These are phyloP conservation scores for Cryptoprocta ferox DNA, from an alignment of 2,797 vertebrate species.

Conservation along the genomic window DNA sequence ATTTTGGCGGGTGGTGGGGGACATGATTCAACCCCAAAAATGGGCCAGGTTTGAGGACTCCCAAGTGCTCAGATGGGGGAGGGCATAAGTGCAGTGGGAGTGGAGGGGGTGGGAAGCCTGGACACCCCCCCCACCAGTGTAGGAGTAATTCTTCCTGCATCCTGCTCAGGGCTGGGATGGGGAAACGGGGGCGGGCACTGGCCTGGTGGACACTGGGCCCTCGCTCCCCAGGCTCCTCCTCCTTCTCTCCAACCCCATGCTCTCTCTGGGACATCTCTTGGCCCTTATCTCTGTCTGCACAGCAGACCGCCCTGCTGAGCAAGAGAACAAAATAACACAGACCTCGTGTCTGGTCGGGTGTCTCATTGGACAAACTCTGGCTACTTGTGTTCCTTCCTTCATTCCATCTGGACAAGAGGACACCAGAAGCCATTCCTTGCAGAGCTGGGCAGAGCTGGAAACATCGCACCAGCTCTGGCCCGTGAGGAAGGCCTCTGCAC, in stretches of 20 bases:
- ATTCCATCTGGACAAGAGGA: background rate
- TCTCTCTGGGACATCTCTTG: background rate
- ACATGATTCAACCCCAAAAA: background rate
- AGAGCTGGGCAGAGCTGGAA: background rate
- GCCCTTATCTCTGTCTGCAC: background rate
- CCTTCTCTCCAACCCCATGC: background rate
- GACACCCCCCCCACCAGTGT: no score
- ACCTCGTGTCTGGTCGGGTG: background rate
- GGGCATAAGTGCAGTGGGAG: no score
- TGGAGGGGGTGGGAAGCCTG: no score
- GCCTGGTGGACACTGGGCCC: background rate
- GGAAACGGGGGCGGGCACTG: background rate
- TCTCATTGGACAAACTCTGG: background rate
- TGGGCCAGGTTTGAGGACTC: background rate
- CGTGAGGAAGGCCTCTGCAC: background rate
- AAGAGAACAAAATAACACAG: background rate
- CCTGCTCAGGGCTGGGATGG: no score
- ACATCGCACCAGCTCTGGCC: background rate
- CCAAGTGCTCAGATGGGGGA: no score
- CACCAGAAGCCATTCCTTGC: background rate
- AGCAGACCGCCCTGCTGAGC: background rate
- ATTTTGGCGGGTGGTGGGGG: accelerated
- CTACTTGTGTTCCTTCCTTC: background rate
- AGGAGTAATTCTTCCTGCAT: background rate
- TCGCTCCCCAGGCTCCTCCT: no score